Evolutionary conservation across 1,140 invertebrate genomes (phyloP).

Genomic region (Diachasma alloeum): DNA sequence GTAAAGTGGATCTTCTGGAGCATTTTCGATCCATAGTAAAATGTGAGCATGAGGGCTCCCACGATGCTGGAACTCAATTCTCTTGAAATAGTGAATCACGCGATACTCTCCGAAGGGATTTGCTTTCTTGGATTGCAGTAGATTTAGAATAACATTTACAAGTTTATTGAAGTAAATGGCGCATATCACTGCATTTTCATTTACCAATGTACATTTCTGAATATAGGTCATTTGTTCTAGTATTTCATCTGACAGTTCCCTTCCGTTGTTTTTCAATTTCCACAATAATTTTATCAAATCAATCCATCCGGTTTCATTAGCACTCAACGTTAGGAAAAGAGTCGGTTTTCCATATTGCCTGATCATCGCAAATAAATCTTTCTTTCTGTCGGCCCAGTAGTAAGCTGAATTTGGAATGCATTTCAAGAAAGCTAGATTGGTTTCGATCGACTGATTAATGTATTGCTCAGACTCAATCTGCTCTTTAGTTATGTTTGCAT

Average conservation of each 20-base stretch:
- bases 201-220: constrained; percentile 46
- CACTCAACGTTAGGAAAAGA: constrained; percentile 43
- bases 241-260: too few relatives aligned
- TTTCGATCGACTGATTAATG: constrained; percentile 31
- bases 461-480: constrained; percentile 21
- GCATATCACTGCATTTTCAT: constrained; percentile 61
- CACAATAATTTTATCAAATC: constrained; percentile 51
- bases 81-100: constrained; percentile 46
- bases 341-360: constrained; percentile 47
- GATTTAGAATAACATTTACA: constrained; percentile 35
- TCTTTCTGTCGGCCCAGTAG: constrained; percentile 51
- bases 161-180: constrained; percentile 56
- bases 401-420: constrained; percentile 30
- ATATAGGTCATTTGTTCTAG: constrained; percentile 37
- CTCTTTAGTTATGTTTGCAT: constrained; percentile 28
- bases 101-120: constrained; percentile 39
- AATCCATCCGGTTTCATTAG: constrained; percentile 51
- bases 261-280: constrained; percentile 51
- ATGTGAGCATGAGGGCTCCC: constrained; percentile 54
- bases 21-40: constrained; percentile 47
- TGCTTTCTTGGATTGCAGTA: constrained; percentile 32
- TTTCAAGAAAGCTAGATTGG: constrained; percentile 33
- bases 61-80: constrained; percentile 55
- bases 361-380: constrained; percentile 55
- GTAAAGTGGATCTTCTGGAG: constrained; percentile 28